Percentiles rank a stretch among this genome's conserved stretches.
phyloP scores from a whole-genome alignment of 2,797 vertebrate genomes.

The Tenualosa ilisha region DNA sequence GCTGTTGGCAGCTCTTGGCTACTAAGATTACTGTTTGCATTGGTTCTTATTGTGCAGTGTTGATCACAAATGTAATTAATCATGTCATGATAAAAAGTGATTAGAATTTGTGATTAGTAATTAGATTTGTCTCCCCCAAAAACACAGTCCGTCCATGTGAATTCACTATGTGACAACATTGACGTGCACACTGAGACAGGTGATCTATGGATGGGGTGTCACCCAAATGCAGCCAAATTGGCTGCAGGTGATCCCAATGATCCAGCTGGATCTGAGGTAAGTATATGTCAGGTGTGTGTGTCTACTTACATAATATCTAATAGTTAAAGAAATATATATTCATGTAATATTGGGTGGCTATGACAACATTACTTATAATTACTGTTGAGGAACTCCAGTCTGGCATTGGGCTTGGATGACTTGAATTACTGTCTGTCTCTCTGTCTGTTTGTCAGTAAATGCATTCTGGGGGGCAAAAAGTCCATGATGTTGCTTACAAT shows the following conservation, averaged over 20 bases:
- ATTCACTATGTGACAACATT: conserved; percentile 79
- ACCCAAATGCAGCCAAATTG: conserved; percentile 74
- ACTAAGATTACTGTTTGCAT: too few relatives aligned
- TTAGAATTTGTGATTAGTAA: too few relatives aligned
- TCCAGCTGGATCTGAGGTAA: conserved; percentile 80
- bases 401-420: too few relatives aligned
- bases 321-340: neutral
- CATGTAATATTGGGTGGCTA: too few relatives aligned
- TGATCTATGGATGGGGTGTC: conserved; percentile 80
- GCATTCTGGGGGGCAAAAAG: too few relatives aligned
- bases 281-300: conserved; percentile 29
- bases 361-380: too few relatives aligned
- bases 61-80: neutral
- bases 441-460: too few relatives aligned
- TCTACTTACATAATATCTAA: neutral
- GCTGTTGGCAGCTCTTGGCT: too few relatives aligned
- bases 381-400: too few relatives aligned
- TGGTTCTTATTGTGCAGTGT: neutral
- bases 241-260: conserved; percentile 66
- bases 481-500: too few relatives aligned
- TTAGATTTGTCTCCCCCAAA: neutral
- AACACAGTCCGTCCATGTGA: conserved; percentile 63
- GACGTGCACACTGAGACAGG: conserved; percentile 76
- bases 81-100: neutral
- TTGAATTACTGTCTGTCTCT: too few relatives aligned